Conservation (phyloP, 2,888 invertebrate species). For the Eupithecia exiguata region DNA sequence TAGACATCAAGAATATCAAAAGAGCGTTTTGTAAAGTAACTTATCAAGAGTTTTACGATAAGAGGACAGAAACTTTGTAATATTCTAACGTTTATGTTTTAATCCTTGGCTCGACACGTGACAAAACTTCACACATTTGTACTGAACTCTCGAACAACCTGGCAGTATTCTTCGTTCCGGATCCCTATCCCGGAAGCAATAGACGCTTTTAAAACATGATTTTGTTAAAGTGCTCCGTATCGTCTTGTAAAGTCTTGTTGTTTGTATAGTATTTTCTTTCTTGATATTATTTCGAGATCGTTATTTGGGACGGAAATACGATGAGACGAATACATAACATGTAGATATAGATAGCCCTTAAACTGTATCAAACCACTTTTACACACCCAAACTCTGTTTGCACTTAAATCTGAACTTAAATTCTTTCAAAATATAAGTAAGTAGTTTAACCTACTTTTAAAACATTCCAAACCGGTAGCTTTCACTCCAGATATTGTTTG, state of each 20-base stretch:
- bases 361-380: not conserved
- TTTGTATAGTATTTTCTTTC: not conserved
- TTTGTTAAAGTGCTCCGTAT: not conserved
- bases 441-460: not conserved
- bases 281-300: not conserved
- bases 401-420: no score
- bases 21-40: not conserved
- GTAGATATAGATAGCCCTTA: not conserved
- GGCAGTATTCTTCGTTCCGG: conserved; percentile 12
- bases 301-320: not conserved
- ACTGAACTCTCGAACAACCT: conserved; percentile 20
- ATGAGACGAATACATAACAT: not conserved
- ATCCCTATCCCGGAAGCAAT: conserved; percentile 8
- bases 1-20: not conserved
- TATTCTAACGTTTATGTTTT: conserved; percentile 34
- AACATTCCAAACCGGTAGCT: not conserved
- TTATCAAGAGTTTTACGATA: conserved; percentile 23
- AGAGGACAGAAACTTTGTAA: conserved; percentile 32
- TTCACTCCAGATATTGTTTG: not conserved
- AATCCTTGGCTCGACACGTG: conserved; percentile 37
- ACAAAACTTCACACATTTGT: conserved; percentile 40
- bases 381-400: no score
- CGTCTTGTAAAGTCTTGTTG: not conserved
- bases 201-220: not conserved
- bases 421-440: no score